A percentile compares a stretch with the other conserved stretches of the same genome.
Conservation (phyloP, 1,140 invertebrate species). For the Pachypeltis micranthus region DNA sequence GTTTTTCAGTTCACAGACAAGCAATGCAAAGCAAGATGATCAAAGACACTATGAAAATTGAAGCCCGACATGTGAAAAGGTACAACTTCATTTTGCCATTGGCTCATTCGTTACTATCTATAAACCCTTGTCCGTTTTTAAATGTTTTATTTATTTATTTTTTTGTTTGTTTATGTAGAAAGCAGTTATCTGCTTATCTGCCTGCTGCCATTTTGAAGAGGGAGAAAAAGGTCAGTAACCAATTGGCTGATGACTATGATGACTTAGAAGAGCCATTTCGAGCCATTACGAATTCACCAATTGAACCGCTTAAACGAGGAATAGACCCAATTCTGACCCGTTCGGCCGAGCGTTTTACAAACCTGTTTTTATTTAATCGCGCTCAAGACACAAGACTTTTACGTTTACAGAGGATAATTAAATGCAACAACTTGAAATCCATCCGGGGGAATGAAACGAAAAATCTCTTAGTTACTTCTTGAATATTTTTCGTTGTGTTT, state of each 20-base stretch:
- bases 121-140: neutral
- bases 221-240: slow-evolving; percentile 43
- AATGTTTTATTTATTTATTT: slow-evolving; percentile 11
- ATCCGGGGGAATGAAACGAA: neutral
- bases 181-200: slow-evolving; percentile 62
- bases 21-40: slow-evolving; percentile 60
- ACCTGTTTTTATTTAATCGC: neutral
- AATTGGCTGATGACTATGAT: neutral
- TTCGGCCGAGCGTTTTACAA: neutral
- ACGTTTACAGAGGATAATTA: neutral
- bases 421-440: neutral
- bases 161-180: slow-evolving; percentile 36
- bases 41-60: slow-evolving; percentile 83
- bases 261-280: neutral
- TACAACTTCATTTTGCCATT: slow-evolving; percentile 15
- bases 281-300: neutral
- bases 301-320: neutral
- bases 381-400: slow-evolving; percentile 3
- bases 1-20: slow-evolving; percentile 47
- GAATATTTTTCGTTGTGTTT: no score
- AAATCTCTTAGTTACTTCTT: neutral
- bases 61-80: slow-evolving; percentile 45
- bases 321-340: neutral
- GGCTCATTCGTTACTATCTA: neutral
- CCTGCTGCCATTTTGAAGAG: slow-evolving; percentile 53